phyloP scores from a whole-genome alignment of 2,797 vertebrate genomes.

The Diceros bicornis region DNA sequence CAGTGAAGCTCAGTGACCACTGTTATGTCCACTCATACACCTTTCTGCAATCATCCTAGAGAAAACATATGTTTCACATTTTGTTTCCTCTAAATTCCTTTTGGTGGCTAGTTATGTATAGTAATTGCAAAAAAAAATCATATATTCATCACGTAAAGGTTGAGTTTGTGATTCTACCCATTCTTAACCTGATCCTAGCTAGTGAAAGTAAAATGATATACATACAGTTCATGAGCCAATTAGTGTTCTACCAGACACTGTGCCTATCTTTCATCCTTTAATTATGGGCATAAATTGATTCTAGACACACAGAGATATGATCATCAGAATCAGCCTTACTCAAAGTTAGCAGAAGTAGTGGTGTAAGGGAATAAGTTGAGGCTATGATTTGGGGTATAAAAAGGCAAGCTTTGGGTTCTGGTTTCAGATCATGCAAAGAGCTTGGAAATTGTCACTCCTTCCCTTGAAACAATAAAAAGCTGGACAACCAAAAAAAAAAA shows the following conservation, averaged over 20 bases:
- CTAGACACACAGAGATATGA: slow-evolving; percentile 74
- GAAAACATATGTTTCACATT: slow-evolving; percentile 42
- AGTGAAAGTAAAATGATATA: slow-evolving; percentile 82
- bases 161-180: slow-evolving; percentile 55
- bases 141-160: slow-evolving; percentile 51
- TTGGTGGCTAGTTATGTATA: slow-evolving; percentile 49
- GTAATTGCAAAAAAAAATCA: slow-evolving; percentile 28
- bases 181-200: slow-evolving; percentile 59
- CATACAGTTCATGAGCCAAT: slow-evolving; percentile 84
- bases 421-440: slow-evolving; percentile 44
- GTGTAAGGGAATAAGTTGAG: neutral
- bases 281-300: slow-evolving; percentile 80
- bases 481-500: neutral
- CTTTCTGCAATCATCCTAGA: neutral
- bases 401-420: neutral
- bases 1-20: neutral
- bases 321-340: slow-evolving; percentile 40
- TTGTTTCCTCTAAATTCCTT: slow-evolving; percentile 42
- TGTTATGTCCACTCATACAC: neutral
- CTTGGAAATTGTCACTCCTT: neutral
- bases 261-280: slow-evolving; percentile 80
- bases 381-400: neutral
- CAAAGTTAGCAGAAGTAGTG: neutral
- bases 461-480: slow-evolving; percentile 28
- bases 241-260: slow-evolving; percentile 78